Base-by-base conservation (phyloP, 2,888 invertebrate genomes). In the Unio pictorum region DNA sequence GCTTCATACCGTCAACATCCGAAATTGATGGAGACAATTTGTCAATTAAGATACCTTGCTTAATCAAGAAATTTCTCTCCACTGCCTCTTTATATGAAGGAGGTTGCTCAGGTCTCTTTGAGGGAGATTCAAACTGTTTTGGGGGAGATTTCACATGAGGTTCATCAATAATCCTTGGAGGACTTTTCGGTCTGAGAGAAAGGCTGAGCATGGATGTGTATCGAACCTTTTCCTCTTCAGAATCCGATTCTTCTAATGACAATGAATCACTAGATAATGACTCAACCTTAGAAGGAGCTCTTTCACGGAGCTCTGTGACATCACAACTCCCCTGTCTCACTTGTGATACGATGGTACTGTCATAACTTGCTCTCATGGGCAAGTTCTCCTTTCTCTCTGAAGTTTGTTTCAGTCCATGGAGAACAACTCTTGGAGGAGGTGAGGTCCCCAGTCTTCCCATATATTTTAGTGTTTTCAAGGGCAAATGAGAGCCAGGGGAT, bases 71-170 rank as follows among this genome's bases (percentile, higher is more conserved):
- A 64, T 83, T 85, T 63, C 88, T 73, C 26, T 85, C 79, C 34
- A 87, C 63, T 20, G 89, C 87, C 66, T 86, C 86, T 8, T 81
- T 75, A 68, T 88, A 88, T n/a, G 83, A 80, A 45, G 87, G 70
- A 61, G 64, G 67, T 54, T 67, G 66, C 45, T 66, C 58, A n/a
- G 65, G 56, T 15, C 55, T 23, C 56, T 28, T 55, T 55, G 55
- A 55, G 26, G 57, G 57, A 11, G 57, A 65, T 65, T 65, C 65
- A 45, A 45, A 45, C 15, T 45, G 45, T 45, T 45, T 45, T 15
- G 15, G 15, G 3, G 65, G 20, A 54, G 34, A 57, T 20, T 30
- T 26, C 18, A 28, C 34, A n/a, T 34, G 15, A 4, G 23, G 23
- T 58, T 65, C 65, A 15, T 71, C 63, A 20, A 73, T 30, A 18